Evolutionary conservation across 2,888 invertebrate species (phyloP).

Genomic region (Xylota segnis): DNA sequence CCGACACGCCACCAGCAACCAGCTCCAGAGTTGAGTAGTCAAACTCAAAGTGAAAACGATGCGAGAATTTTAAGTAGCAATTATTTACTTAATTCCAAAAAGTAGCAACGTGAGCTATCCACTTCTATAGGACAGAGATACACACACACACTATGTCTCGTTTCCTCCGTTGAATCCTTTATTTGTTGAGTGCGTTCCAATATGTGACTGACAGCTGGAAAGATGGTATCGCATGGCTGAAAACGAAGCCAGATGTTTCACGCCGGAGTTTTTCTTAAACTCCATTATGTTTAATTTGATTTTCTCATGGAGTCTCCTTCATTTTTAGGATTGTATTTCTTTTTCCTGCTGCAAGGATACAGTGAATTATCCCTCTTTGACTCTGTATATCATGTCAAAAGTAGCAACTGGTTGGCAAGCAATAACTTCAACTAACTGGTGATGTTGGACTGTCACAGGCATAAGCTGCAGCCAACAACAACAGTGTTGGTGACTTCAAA

Average conservation of each 20-base stretch:
- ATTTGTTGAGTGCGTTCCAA: slow-evolving; percentile 71
- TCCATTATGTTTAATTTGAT: slow-evolving; percentile 71
- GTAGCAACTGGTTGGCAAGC: slow-evolving; percentile 61
- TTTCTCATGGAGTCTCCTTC: slow-evolving; percentile 42
- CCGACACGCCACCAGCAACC: background rate
- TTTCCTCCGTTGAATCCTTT: slow-evolving; percentile 56
- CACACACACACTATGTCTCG: background rate
- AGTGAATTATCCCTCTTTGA: slow-evolving; percentile 40
- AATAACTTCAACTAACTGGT: slow-evolving; percentile 48
- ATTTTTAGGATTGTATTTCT: background rate
- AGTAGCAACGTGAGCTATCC: slow-evolving; percentile 63
- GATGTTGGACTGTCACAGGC: slow-evolving; percentile 48
- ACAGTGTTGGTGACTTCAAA: background rate
- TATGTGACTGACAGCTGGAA: slow-evolving; percentile 63
- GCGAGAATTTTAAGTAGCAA: slow-evolving; percentile 76
- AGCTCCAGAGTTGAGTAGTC: slow-evolving; percentile 47
- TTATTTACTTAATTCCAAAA: slow-evolving; percentile 76
- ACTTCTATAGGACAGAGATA: slow-evolving; percentile 1
- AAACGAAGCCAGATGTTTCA: slow-evolving; percentile 33
- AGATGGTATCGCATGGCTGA: slow-evolving; percentile 43
- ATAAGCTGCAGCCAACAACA: slow-evolving; percentile 41
- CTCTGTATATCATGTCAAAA: slow-evolving; percentile 54
- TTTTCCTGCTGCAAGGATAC: slow-evolving; percentile 13
- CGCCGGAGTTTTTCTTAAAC: slow-evolving; percentile 59
- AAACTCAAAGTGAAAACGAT: slow-evolving; percentile 76